Evolutionary conservation across 1,140 invertebrate genomes (phyloP).

Genomic region (Helicoverpa armigera): DNA sequence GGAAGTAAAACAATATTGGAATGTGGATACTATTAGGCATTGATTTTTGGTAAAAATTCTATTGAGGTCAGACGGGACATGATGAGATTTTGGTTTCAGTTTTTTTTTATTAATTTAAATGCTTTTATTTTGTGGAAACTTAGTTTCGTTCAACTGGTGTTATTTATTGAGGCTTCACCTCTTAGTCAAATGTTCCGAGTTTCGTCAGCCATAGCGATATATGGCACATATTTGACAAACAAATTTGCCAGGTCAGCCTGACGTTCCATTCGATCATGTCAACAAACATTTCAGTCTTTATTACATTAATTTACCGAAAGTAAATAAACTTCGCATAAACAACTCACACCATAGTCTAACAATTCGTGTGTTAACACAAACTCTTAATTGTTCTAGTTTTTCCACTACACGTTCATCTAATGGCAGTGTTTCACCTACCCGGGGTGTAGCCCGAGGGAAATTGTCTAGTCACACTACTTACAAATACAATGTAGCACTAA

Average conservation of each 20-base stretch:
- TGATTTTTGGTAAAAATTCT: slow-evolving; percentile 59
- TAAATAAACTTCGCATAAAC: slow-evolving; percentile 44
- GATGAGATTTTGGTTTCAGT: slow-evolving; percentile 69
- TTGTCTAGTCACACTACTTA: slow-evolving; percentile 47
- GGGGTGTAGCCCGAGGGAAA: neutral
- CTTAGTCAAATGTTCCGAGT: slow-evolving; percentile 58
- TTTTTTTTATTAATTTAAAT: slow-evolving; percentile 62
- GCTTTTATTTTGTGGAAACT: slow-evolving; percentile 57
- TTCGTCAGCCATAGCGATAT: slow-evolving; percentile 53
- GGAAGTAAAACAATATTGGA: slow-evolving; percentile 59
- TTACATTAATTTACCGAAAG: slow-evolving; percentile 50
- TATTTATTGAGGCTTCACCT: slow-evolving; percentile 50
- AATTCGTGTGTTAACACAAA: slow-evolving; percentile 41
- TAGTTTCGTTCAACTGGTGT: slow-evolving; percentile 64
- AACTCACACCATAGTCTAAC: slow-evolving; percentile 37
- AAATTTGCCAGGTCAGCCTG: slow-evolving; percentile 16
- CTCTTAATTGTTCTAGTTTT: slow-evolving; percentile 41
- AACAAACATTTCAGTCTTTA: slow-evolving; percentile 60
- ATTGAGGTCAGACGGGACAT: slow-evolving; percentile 61
- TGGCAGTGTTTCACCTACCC: slow-evolving; percentile 37
- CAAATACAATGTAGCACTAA: slow-evolving; percentile 27
- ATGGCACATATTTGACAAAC: slow-evolving; percentile 59
- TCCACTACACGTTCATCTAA: slow-evolving; percentile 43
- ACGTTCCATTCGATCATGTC: slow-evolving; percentile 40
- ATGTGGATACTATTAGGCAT: slow-evolving; percentile 56